Percentiles rank a stretch among this genome's conserved stretches.
Conservation (phyloP, 2,797 vertebrate species). For the Leucoraja ocellata region DNA sequence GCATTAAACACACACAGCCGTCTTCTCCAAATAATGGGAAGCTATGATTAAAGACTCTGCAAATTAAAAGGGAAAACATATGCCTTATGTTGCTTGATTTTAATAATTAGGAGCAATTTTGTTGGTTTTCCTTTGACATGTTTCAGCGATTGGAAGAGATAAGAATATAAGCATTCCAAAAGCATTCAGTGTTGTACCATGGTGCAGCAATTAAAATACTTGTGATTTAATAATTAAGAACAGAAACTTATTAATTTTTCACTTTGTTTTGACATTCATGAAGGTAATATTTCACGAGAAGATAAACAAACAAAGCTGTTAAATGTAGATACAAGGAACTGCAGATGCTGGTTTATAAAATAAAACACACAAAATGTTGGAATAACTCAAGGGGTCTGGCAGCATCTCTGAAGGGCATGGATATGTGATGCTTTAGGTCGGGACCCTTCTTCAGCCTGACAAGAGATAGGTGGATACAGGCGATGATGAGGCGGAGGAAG, state of each 20-base stretch:
- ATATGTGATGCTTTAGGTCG: no score
- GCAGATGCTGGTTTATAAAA: no score
- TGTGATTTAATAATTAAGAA: slow-evolving; percentile 22
- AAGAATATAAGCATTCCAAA: not conserved
- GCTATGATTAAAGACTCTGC: not conserved
- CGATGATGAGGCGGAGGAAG: no score
- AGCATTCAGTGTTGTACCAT: not conserved
- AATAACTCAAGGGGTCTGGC: no score
- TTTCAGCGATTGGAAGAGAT: not conserved
- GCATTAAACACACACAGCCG: not conserved
- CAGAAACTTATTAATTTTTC: slow-evolving; percentile 19
- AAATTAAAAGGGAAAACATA: slow-evolving; percentile 24
- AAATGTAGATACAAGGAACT: not conserved
- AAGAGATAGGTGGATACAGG: no score
- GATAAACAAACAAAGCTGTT: not conserved
- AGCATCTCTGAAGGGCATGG: no score
- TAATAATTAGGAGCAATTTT: slow-evolving; percentile 22
- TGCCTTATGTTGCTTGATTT: slow-evolving; percentile 20
- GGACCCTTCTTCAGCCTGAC: no score
- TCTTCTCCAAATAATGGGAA: not conserved
- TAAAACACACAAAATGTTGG: no score
- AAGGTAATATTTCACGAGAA: not conserved
- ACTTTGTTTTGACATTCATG: not conserved
- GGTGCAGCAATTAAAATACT: not conserved
- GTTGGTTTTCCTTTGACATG: not conserved